These are phyloP conservation scores for Cryptophagus acutangulus DNA, from an alignment of 2,888 invertebrate species.

Conservation along the genomic window DNA sequence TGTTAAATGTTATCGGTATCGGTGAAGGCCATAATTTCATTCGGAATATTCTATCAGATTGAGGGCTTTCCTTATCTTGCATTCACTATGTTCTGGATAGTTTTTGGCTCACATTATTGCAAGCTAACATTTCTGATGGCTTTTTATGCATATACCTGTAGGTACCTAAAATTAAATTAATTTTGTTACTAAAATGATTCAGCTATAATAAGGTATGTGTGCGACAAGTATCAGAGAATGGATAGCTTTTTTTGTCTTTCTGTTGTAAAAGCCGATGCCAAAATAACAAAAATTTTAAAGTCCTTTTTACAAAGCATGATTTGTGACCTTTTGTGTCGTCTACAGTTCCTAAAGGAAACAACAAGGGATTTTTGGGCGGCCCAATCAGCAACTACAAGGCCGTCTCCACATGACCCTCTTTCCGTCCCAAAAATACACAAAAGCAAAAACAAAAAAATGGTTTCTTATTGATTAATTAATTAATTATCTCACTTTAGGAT, in stretches of 20 bases:
- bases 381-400: conserved; percentile 31
- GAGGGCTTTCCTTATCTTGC: conserved; percentile 48
- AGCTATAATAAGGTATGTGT: not conserved
- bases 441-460: too few relatives aligned
- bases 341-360: conserved; percentile 41
- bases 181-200: not conserved
- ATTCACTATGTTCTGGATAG: conserved; percentile 21
- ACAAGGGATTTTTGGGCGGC: conserved; percentile 34
- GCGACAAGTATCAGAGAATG: not conserved
- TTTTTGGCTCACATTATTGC: conserved; percentile 24
- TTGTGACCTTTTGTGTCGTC: conserved; percentile 41
- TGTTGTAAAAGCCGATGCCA: conserved; percentile 36
- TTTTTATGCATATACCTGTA: conserved; percentile 5
- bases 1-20: conserved; percentile 28
- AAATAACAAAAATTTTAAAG: conserved; percentile 15
- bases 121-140: conserved; percentile 35
- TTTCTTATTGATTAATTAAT: too few relatives aligned
- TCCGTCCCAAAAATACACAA: too few relatives aligned
- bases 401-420: conserved; percentile 33
- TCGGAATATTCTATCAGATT: conserved; percentile 30
- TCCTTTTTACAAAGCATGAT: conserved; percentile 36
- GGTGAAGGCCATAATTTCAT: conserved; percentile 28
- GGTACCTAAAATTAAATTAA: not conserved
- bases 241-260: conserved; percentile 22
- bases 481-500: too few relatives aligned